Evolutionary conservation across 2,888 invertebrate species (phyloP), one percentile per base, ranked within the genome.

Genomic region (Cataglyphis altisquamis): DNA sequence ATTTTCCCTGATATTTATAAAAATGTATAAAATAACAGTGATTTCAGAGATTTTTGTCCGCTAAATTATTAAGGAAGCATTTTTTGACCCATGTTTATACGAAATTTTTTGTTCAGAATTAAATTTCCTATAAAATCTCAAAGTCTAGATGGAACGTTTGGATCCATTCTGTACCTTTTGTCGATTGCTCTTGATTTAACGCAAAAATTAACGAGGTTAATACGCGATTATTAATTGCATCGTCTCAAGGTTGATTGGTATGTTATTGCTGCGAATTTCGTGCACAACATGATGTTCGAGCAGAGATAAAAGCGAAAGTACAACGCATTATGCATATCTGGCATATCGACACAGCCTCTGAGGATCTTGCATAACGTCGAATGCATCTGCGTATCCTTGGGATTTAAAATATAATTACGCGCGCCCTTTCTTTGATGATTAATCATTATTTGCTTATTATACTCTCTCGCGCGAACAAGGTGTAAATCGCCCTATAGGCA

Each of bases 381-480:
- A 25, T 72, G 25, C 21, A 72, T 57, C 57, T 32, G 55, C 10
- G 57, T 41, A 39, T 60, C n/a, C 41, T 73, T 29, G 60, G 5
- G 41, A 12, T 60, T 60, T 29, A 29, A 74, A 74, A 36, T 63
- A 45, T 62, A 48, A 21, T n/a, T 21, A 8, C 67, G 18, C 67
- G 9, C 67, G 48, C 67, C 48, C 67, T 74, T 74, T 60, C 62
- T 8, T 63, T 5, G 0, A 63, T 63, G 63, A 74, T 63, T 32
- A 63, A 63, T 74, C 21, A 15, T 74, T 45, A 74, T 45, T 48
- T 57, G 73, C 60, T 73, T 36, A 36, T 73, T 73, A 63, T 25
- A 25, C 25, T 25, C 1, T 9, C 32, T 32, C 1, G 5, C 21
- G n/a, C 48, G 45, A 25, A 63, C 70, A 80, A 66, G 60, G 6